phyloP scores from a whole-genome alignment of 2,888 invertebrate genomes.

The Chalcis sispes region DNA sequence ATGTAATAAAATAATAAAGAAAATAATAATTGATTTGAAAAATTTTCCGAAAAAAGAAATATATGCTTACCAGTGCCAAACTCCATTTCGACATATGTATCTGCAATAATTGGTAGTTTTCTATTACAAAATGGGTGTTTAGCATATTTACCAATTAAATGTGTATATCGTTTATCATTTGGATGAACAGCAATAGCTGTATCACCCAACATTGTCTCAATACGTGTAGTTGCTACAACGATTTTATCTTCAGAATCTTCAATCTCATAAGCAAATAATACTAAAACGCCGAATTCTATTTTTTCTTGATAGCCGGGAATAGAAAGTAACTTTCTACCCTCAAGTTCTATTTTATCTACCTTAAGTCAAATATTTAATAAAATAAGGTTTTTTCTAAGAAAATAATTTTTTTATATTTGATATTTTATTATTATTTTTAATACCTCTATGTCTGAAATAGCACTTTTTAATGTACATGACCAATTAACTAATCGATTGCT shows the following conservation, averaged over 20 bases:
- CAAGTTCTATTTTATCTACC: conserved; percentile 94
- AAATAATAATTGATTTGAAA: not conserved
- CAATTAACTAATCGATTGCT: conserved; percentile 98
- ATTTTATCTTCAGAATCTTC: conserved; percentile 86
- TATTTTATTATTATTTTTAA: no score
- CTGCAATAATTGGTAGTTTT: conserved; percentile 90
- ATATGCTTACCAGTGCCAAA: conserved; percentile 91
- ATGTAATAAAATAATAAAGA: not conserved
- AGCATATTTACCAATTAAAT: conserved; percentile 88
- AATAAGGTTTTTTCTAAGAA: not conserved
- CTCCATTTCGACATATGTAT: conserved; percentile 94
- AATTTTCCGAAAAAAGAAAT: not conserved
- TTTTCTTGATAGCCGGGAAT: conserved; percentile 95
- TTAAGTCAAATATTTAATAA: conserved; percentile 60
- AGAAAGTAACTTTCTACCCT: conserved; percentile 88
- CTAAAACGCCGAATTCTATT: conserved; percentile 95
- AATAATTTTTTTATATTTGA: not conserved
- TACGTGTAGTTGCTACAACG: conserved; percentile 96
- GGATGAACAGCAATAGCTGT: conserved; percentile 99
- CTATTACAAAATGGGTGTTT: conserved; percentile 93
- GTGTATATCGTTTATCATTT: conserved; percentile 88
- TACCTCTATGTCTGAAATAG: conserved; percentile 98
- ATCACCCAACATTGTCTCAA: conserved; percentile 99
- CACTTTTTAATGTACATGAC: conserved; percentile 97
- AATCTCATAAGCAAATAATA: conserved; percentile 93